Percentiles rank a stretch among this genome's conserved stretches.
phyloP scores from a whole-genome alignment of 2,113 vertebrate genomes.

The Felis chaus region DNA sequence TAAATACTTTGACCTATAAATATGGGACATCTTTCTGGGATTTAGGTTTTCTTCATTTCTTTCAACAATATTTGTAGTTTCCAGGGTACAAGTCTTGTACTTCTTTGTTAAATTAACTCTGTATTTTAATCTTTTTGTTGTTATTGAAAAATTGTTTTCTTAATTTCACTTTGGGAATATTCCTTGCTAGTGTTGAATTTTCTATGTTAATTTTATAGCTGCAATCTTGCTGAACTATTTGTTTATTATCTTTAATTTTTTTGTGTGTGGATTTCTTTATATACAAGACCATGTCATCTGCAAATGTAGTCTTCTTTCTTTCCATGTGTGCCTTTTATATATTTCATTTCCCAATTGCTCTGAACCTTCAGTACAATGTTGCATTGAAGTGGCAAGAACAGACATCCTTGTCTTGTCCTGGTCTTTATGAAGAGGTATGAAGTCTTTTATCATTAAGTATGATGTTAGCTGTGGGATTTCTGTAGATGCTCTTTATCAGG shows the following conservation, averaged over 20 bases:
- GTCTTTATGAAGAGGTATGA: not conserved
- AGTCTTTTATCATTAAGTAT: not conserved
- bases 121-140: constrained; percentile 4
- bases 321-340: not conserved
- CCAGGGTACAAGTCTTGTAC: not conserved
- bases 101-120: not conserved
- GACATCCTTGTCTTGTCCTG: not conserved
- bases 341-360: not conserved
- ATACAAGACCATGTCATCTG: not conserved
- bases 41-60: not conserved
- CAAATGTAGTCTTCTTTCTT: not conserved
- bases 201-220: not conserved
- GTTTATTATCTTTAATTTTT: not conserved
- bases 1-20: not conserved
- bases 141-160: not conserved
- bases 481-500: not conserved
- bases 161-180: not conserved
- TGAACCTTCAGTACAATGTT: not conserved
- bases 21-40: not conserved
- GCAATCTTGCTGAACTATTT: not conserved
- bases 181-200: not conserved
- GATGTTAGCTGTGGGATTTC: not conserved
- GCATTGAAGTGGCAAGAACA: not conserved
- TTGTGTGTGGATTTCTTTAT: not conserved
- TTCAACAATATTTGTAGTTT: not conserved